These are phyloP conservation scores for Cotesia glomerata DNA, from an alignment of 1,140 invertebrate species.

Conservation along the genomic window DNA sequence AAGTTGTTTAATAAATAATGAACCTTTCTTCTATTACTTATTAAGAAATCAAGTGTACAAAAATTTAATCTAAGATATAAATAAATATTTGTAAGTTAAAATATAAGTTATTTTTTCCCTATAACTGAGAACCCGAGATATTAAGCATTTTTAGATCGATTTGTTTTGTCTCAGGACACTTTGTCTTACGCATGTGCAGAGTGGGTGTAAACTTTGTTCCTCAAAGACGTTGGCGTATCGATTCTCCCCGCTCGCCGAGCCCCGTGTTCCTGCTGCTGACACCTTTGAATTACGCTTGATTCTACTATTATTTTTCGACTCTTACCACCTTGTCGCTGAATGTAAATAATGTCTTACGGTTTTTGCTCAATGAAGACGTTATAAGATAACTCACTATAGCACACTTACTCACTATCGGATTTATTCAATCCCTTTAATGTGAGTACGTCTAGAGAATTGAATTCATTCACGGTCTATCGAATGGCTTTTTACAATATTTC, in stretches of 20 bases:
- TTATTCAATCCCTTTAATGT: background rate
- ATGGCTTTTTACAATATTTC: background rate
- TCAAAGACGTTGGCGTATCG: slow-evolving; percentile 29
- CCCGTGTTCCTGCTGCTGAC: slow-evolving; percentile 26
- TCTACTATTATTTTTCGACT: background rate
- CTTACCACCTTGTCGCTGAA: background rate
- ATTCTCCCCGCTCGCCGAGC: slow-evolving; percentile 12
- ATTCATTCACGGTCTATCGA: background rate
- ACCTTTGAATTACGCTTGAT: slow-evolving; percentile 30
- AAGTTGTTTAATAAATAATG: no score
- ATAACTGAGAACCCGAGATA: background rate
- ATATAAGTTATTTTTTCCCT: no score
- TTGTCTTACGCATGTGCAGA: slow-evolving; percentile 22
- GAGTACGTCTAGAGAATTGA: background rate
- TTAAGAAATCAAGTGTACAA: no score
- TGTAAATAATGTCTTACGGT: background rate
- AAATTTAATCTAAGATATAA: no score
- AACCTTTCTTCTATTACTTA: no score
- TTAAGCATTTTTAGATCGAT: background rate
- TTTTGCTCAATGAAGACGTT: background rate
- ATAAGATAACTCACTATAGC: no score
- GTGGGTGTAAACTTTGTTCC: slow-evolving; percentile 22
- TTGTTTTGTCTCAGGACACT: background rate
- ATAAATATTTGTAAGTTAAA: no score
- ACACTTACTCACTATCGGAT: background rate